Conservation (phyloP, 1,140 invertebrate genomes). For the Dryas iulia region DNA sequence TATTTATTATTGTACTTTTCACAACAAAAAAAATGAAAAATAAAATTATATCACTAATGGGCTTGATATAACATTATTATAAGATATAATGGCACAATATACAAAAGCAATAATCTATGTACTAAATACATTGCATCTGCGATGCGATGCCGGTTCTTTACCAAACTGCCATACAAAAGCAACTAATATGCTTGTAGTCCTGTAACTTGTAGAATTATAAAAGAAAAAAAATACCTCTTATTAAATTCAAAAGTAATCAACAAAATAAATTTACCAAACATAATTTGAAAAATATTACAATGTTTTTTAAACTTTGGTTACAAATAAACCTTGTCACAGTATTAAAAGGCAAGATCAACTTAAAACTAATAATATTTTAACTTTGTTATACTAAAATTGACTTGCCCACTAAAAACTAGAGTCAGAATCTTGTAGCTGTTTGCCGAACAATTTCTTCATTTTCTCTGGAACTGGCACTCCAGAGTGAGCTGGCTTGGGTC, state of each 20-base stretch:
- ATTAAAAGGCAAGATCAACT: neutral
- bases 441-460: conserved; percentile 57
- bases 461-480: conserved; percentile 70
- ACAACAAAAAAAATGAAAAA: neutral
- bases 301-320: neutral
- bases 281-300: neutral
- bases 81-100: neutral
- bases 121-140: neutral
- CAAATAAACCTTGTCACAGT: neutral
- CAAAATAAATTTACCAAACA: neutral
- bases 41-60: neutral
- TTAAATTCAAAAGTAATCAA: neutral
- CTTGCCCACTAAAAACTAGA: conserved; percentile 25
- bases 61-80: neutral
- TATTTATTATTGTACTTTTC: too few relatives aligned
- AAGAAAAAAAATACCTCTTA: too few relatives aligned
- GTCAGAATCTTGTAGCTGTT: conserved; percentile 46
- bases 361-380: neutral
- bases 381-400: neutral
- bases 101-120: neutral
- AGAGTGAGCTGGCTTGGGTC: conserved; percentile 65
- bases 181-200: too few relatives aligned
- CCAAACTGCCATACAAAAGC: too few relatives aligned
- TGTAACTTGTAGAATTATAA: too few relatives aligned
- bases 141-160: too few relatives aligned